Base-by-base conservation (phyloP, 2,113 vertebrate species). In the Excalfactoria chinensis region DNA sequence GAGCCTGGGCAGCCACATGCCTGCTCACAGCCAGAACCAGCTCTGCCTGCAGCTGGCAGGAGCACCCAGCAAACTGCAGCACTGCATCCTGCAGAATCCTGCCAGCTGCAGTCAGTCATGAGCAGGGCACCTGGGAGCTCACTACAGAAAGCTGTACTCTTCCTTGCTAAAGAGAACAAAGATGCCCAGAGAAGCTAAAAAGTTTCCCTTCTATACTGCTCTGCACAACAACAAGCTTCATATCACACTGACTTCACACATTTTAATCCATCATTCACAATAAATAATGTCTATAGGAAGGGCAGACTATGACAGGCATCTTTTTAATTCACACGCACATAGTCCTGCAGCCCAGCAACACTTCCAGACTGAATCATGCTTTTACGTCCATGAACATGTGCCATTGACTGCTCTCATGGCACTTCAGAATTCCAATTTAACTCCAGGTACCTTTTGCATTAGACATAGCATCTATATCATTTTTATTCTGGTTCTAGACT, bases 21-120 rank as follows among this genome's bases (percentile, higher is more conserved):
- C 37, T 34, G 16, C 84, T 84, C 28, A 20, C 20, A 8, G 9
- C 1, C 64, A 44, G 53, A 8, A 8, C 1, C 64, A 41, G 53
- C 48, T 5, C 9, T 13, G 81, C 84, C 94, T 89, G 55, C 72
- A 90, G 86, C 58, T 90, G 80, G 86, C 88, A 95, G 88, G 49
- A 88, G 64, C 11, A 28, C 30, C 83, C 80, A 92, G 46, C 69
- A 32, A 88, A 68, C 55, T 44, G 28, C n/a, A 62, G 76, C 23
- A 7, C 40, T 4, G 34, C 7, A 25, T 89, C 74, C 90, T 56
- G 28, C 1, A 2, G 66, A 28, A 74, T 34, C 25, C 25, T 51
- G 13, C 49, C 25, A 28, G 26, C 26, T 28, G 26, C 51, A 53
- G 14, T 28, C 8, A 5, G 26, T 28, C 25, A 53, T 15, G 14